Conservation (phyloP, 1,140 invertebrate species). For the Protaetia brevitarsis region DNA sequence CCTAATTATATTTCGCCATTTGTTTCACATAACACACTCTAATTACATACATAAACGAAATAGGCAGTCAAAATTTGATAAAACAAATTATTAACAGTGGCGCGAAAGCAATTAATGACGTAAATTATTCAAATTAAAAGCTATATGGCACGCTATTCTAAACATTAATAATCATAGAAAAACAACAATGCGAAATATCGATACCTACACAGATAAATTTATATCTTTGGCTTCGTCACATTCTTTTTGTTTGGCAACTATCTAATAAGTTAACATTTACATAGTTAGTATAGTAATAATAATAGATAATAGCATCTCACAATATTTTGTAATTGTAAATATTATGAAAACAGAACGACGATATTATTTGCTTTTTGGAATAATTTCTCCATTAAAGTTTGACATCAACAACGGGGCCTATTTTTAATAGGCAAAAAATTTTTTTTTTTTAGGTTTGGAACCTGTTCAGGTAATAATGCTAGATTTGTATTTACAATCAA, state of each 20-base stretch:
- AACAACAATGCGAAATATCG: not conserved
- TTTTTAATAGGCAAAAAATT: slow-evolving; percentile 8
- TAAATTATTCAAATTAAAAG: not conserved
- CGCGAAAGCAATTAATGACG: not conserved
- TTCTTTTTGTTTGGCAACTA: not conserved
- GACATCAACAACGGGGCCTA: not conserved
- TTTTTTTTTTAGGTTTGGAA: not conserved
- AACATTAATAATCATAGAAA: not conserved
- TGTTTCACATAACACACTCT: not conserved
- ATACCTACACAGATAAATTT: not conserved
- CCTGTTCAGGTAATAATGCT: slow-evolving; percentile 1
- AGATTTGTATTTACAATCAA: slow-evolving; percentile 2
- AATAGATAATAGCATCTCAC: not conserved
- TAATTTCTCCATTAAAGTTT: slow-evolving; percentile 3
- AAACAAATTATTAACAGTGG: no score
- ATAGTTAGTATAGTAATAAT: no score
- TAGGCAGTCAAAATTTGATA: no score
- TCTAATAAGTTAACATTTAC: slow-evolving; percentile 13
- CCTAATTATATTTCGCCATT: not conserved
- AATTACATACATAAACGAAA: not conserved
- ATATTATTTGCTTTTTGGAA: not conserved
- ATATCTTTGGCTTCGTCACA: slow-evolving; percentile 3
- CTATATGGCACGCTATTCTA: not conserved
- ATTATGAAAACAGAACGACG: slow-evolving; percentile 1
- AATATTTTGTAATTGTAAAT: not conserved